phyloP scores from a whole-genome alignment of 1,140 invertebrate species.

The Drosophila pachea region DNA sequence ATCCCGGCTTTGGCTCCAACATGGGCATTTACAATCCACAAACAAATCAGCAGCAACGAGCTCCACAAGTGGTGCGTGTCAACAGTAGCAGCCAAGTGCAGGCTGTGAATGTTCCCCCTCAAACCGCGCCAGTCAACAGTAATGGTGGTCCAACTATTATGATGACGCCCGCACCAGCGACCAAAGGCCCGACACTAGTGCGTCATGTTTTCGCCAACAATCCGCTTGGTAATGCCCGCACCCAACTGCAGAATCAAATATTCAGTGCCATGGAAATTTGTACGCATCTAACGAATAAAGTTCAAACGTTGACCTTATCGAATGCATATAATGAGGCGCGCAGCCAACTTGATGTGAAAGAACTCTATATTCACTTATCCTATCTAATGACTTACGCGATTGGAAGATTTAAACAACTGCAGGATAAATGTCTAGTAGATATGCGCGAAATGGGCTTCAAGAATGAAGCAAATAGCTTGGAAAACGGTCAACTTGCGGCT shows the following conservation, averaged over 20 bases:
- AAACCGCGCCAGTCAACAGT: constrained; percentile 12
- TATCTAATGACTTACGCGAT: constrained; percentile 78
- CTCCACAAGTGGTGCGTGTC: constrained; percentile 55
- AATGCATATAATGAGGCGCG: constrained; percentile 75
- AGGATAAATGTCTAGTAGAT: constrained; percentile 74
- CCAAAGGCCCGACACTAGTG: constrained; percentile 39
- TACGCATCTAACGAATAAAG: constrained; percentile 72
- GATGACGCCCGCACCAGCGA: constrained; percentile 8
- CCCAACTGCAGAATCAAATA: constrained; percentile 72
- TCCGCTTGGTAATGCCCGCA: constrained; percentile 59
- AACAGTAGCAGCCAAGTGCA: constrained; percentile 35
- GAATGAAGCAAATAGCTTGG: constrained; percentile 73
- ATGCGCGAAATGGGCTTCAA: constrained; percentile 76
- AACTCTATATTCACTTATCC: constrained; percentile 78
- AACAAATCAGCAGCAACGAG: constrained; percentile 49
- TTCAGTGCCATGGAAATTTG: constrained; percentile 78
- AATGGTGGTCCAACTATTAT: constrained; percentile 45
- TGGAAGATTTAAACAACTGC: constrained; percentile 73
- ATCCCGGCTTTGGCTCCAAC: constrained; percentile 44
- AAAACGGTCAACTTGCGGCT: constrained; percentile 75
- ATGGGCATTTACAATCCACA: constrained; percentile 68
- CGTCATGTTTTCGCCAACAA: constrained; percentile 58
- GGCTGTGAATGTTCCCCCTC: constrained; percentile 3
- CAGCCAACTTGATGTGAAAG: constrained; percentile 71
- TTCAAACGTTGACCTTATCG: constrained; percentile 74